Evolutionary conservation across 1,140 invertebrate species (phyloP).

Genomic region (Lepidotrigona ventralis): DNA sequence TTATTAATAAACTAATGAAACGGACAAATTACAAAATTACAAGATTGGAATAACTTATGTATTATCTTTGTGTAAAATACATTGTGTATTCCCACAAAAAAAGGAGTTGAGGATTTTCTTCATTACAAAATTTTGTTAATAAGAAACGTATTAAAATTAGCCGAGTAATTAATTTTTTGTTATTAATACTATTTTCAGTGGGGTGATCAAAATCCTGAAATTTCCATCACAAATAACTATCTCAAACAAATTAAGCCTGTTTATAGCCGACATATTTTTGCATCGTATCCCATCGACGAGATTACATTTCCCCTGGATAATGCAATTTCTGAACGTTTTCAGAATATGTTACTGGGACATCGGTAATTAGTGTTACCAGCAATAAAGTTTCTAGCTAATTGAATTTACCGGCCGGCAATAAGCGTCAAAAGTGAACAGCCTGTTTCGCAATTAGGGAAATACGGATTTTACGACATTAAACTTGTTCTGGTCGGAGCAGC

Average conservation of each 20-base stretch:
- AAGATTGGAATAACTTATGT: too few relatives aligned
- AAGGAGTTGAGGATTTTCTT: too few relatives aligned
- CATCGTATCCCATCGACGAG: background rate
- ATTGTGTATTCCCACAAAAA: too few relatives aligned
- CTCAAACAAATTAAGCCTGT: background rate
- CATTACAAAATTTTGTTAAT: too few relatives aligned
- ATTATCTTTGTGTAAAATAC: too few relatives aligned
- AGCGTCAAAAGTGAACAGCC: constrained; percentile 16
- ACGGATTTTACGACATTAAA: constrained; percentile 4
- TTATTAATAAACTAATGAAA: too few relatives aligned
- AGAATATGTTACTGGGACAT: constrained; percentile 28
- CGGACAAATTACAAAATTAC: too few relatives aligned
- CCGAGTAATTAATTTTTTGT: too few relatives aligned
- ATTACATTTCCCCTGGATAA: constrained; percentile 20
- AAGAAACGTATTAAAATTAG: too few relatives aligned
- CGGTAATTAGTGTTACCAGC: constrained; percentile 6
- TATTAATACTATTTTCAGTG: background rate
- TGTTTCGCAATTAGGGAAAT: constrained; percentile 21
- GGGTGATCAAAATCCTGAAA: background rate
- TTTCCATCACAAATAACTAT: background rate
- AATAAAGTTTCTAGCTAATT: constrained; percentile 10
- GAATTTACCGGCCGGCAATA: constrained; percentile 5
- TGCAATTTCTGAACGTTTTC: constrained; percentile 23
- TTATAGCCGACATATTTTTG: background rate
- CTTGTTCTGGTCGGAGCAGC: background rate